These are phyloP conservation scores for Nilaparvata lugens DNA, from an alignment of 1,140 invertebrate genomes.

Conservation along the genomic window DNA sequence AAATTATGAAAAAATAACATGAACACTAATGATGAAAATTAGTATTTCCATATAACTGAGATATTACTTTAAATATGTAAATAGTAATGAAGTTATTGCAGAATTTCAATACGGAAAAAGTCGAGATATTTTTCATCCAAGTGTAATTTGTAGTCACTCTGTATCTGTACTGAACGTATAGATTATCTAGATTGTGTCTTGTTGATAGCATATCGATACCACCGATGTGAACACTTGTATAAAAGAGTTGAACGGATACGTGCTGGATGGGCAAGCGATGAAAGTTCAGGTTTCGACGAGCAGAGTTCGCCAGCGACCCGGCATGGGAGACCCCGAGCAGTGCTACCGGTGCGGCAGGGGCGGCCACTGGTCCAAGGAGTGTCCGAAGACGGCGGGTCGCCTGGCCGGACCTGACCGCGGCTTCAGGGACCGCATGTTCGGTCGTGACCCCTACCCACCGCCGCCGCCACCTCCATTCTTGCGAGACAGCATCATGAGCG, in stretches of 20 bases:
- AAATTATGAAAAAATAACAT: too few relatives aligned
- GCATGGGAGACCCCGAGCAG: slow-evolving; percentile 90
- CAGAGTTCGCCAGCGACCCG: slow-evolving; percentile 81
- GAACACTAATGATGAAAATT: too few relatives aligned
- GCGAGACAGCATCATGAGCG: slow-evolving; percentile 73
- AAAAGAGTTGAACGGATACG: slow-evolving; percentile 74
- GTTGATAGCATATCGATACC: slow-evolving; percentile 59
- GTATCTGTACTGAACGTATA: too few relatives aligned
- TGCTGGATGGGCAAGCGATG: slow-evolving; percentile 76
- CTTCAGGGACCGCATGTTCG: slow-evolving; percentile 73
- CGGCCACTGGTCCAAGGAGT: slow-evolving; percentile 92
- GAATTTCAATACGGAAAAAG: too few relatives aligned
- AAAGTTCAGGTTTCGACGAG: slow-evolving; percentile 86
- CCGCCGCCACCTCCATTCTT: slow-evolving; percentile 72
- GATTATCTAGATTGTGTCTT: too few relatives aligned
- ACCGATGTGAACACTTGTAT: slow-evolving; percentile 74
- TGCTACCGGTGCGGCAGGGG: slow-evolving; percentile 87
- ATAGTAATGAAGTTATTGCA: too few relatives aligned
- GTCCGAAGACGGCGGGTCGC: slow-evolving; percentile 46
- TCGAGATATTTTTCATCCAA: too few relatives aligned
- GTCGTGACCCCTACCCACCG: slow-evolving; percentile 71
- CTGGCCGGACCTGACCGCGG: slow-evolving; percentile 42
- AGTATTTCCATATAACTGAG: too few relatives aligned
- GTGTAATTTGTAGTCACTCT: too few relatives aligned
- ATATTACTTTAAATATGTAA: too few relatives aligned